Evolutionary conservation across 2,888 invertebrate genomes (phyloP).

Genomic region (Dryococelus australis): DNA sequence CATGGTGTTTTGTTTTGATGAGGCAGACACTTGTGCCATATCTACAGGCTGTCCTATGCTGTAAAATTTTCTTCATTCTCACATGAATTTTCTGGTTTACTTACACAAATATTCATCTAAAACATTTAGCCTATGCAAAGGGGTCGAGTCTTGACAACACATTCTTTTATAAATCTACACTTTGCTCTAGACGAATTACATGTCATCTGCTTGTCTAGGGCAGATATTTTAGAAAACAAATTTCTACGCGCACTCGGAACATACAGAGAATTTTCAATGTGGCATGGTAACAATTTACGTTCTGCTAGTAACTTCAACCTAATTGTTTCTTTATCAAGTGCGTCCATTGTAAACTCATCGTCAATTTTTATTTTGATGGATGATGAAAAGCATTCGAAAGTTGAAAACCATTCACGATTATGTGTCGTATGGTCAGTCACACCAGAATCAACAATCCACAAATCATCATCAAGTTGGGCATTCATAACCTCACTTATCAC

Average conservation of each 20-base stretch:
- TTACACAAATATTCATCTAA: not conserved
- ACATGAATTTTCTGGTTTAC: not conserved
- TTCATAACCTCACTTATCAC: not conserved
- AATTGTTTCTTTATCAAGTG: slow-evolving; percentile 30
- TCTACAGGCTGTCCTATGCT: slow-evolving; percentile 39
- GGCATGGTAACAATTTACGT: slow-evolving; percentile 39
- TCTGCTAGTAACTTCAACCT: slow-evolving; percentile 35
- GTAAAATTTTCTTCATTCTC: not conserved
- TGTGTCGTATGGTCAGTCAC: slow-evolving; percentile 45
- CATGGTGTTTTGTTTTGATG: slow-evolving; percentile 47
- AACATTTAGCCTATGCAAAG: not conserved
- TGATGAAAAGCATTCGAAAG: slow-evolving; percentile 36
- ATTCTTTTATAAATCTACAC: slow-evolving; percentile 33
- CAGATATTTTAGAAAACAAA: slow-evolving; percentile 36
- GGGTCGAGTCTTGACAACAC: slow-evolving; percentile 31
- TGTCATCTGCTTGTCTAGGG: slow-evolving; percentile 33
- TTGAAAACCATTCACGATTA: slow-evolving; percentile 41
- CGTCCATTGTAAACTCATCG: slow-evolving; percentile 26
- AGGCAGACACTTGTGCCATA: slow-evolving; percentile 49
- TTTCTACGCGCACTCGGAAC: slow-evolving; percentile 33
- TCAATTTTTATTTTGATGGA: slow-evolving; percentile 36
- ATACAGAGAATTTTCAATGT: slow-evolving; percentile 32
- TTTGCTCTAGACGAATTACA: slow-evolving; percentile 24
- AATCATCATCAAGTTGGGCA: not conserved
- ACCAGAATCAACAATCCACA: slow-evolving; percentile 44